Conservation (phyloP, 2,888 invertebrate genomes). For the Spisula solida region DNA sequence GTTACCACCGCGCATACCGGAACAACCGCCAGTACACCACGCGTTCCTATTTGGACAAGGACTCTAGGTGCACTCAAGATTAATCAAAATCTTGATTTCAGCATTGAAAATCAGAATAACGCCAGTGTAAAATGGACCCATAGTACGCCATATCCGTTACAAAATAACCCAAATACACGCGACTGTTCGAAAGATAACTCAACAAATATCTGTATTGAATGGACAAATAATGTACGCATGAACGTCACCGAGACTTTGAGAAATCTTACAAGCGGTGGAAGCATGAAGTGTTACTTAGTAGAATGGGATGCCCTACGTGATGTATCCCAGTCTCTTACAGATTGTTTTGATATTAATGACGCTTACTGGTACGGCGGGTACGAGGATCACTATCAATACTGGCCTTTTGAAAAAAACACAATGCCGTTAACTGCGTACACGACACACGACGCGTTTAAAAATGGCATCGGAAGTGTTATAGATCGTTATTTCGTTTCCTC, state of each 20-base stretch:
- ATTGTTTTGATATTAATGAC: constrained; percentile 75
- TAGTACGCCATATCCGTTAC: not conserved
- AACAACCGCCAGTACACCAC: not conserved
- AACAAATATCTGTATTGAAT: constrained; percentile 55
- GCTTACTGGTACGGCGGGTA: constrained; percentile 94
- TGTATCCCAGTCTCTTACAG: constrained; percentile 72
- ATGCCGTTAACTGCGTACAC: constrained; percentile 78
- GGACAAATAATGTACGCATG: constrained; percentile 44
- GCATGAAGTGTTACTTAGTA: constrained; percentile 72
- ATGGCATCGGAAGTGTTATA: constrained; percentile 83
- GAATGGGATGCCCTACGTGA: constrained; percentile 73
- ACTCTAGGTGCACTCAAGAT: not conserved
- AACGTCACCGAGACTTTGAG: not conserved
- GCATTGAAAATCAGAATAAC: not conserved
- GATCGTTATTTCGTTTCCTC: constrained; percentile 90
- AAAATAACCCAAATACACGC: not conserved
- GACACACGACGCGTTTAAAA: constrained; percentile 78
- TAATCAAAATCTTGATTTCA: not conserved
- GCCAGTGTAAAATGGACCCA: not conserved
- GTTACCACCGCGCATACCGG: not conserved
- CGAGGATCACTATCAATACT: constrained; percentile 92
- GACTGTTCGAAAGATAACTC: constrained; percentile 18
- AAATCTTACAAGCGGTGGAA: not conserved
- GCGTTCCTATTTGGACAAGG: not conserved
- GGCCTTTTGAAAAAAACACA: constrained; percentile 92